Conservation (phyloP, 2,888 invertebrate species). For the Ametastegia equiseti region DNA sequence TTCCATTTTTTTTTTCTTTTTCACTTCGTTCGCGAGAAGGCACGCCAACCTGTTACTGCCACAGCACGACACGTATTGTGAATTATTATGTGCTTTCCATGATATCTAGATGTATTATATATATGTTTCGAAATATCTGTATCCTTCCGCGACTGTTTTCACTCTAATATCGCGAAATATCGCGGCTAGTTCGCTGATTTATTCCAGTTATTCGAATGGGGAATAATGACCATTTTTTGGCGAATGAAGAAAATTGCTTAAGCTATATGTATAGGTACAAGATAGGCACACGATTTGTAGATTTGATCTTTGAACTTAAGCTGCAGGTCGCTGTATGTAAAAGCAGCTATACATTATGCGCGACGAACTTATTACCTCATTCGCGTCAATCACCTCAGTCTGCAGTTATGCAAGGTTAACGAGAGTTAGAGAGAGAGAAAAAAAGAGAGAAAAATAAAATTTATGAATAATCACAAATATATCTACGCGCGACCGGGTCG, state of each 20-base stretch:
- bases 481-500: neutral
- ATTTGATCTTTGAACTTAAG: too few species aligned
- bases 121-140: neutral
- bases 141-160: too few species aligned
- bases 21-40: neutral
- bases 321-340: too few species aligned
- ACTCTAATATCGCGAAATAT: neutral
- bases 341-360: neutral
- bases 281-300: neutral
- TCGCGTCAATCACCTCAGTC: conserved; percentile 39
- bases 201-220: neutral
- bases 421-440: neutral
- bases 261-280: neutral
- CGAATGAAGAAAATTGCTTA: neutral
- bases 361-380: conserved; percentile 18
- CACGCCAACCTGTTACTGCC: conserved; percentile 37
- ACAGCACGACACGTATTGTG: neutral
- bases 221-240: neutral
- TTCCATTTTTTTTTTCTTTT: neutral
- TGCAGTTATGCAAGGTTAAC: conserved; percentile 29
- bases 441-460: conserved; percentile 3
- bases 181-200: neutral
- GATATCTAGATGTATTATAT: too few species aligned
- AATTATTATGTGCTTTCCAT: neutral
- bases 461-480: conserved; percentile 36